These are phyloP conservation scores for Ennomos erosarius DNA, from an alignment of 2,888 invertebrate genomes.

Conservation along the genomic window DNA sequence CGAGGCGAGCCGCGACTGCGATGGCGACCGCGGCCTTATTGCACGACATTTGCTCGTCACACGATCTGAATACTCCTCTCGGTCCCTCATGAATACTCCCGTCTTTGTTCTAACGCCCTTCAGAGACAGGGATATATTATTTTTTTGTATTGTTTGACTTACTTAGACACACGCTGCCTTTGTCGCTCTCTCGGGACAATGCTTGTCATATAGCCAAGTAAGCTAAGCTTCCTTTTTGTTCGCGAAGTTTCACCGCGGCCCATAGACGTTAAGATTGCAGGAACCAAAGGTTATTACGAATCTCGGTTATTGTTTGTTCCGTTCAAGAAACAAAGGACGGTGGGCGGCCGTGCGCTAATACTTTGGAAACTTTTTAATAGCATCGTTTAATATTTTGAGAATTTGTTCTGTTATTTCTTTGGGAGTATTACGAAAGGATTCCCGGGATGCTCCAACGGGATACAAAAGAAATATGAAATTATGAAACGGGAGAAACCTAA, in stretches of 20 bases:
- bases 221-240: slow-evolving; percentile 23
- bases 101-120: slow-evolving; percentile 37
- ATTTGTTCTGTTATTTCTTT: slow-evolving; percentile 2
- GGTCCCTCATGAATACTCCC: slow-evolving; percentile 32
- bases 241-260: slow-evolving; percentile 11
- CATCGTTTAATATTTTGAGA: slow-evolving; percentile 15
- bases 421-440: slow-evolving; percentile 13
- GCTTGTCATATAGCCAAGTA: slow-evolving; percentile 17
- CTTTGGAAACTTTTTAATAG: slow-evolving; percentile 24
- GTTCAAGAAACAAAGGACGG: slow-evolving; percentile 13
- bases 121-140: slow-evolving; percentile 34
- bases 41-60: slow-evolving; percentile 8
- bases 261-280: slow-evolving; percentile 21
- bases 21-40: not conserved
- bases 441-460: not conserved
- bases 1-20: not conserved
- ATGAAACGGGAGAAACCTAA: not conserved
- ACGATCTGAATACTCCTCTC: slow-evolving; percentile 19
- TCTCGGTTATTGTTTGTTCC: slow-evolving; percentile 22
- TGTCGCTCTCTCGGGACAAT: slow-evolving; percentile 34
- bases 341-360: slow-evolving; percentile 3
- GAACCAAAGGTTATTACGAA: slow-evolving; percentile 21
- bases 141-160: slow-evolving; percentile 39
- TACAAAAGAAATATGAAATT: not conserved
- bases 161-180: slow-evolving; percentile 36